Percentiles rank a stretch among this genome's conserved stretches.
phyloP scores from a whole-genome alignment of 2,797 vertebrate species.

The Sitta carolinensis region DNA sequence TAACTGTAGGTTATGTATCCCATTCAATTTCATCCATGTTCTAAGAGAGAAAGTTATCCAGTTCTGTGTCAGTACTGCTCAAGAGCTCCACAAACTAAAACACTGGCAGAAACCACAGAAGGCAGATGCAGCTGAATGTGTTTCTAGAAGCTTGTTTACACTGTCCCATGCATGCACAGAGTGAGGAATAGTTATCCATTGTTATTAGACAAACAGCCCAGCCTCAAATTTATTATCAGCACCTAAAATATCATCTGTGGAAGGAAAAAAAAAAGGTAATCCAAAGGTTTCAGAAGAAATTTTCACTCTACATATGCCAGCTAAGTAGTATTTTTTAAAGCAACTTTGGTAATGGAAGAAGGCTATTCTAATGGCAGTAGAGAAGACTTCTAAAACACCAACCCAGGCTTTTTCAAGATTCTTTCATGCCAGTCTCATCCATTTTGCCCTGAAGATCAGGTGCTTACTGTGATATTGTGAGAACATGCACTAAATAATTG shows the following conservation, averaged over 20 bases:
- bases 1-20: neutral
- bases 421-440: neutral
- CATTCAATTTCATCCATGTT: neutral
- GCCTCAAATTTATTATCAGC: conserved; percentile 43
- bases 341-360: neutral
- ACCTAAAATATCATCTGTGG: neutral
- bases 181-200: conserved; percentile 30
- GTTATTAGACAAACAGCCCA: conserved; percentile 28
- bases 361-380: neutral
- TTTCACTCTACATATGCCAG: neutral
- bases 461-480: neutral
- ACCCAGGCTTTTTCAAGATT: neutral
- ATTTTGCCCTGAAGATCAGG: neutral
- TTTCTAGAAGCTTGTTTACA: conserved; percentile 77
- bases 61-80: neutral
- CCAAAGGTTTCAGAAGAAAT: neutral
- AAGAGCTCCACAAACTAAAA: neutral
- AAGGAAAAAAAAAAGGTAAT: neutral
- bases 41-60: neutral
- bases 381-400: neutral
- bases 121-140: conserved; percentile 57
- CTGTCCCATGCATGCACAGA: conserved; percentile 66
- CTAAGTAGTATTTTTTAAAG: neutral
- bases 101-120: neutral
- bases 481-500: neutral